phyloP scores from a whole-genome alignment of 64 coral and sea anemone genomes.

The Montipora capricornis region DNA sequence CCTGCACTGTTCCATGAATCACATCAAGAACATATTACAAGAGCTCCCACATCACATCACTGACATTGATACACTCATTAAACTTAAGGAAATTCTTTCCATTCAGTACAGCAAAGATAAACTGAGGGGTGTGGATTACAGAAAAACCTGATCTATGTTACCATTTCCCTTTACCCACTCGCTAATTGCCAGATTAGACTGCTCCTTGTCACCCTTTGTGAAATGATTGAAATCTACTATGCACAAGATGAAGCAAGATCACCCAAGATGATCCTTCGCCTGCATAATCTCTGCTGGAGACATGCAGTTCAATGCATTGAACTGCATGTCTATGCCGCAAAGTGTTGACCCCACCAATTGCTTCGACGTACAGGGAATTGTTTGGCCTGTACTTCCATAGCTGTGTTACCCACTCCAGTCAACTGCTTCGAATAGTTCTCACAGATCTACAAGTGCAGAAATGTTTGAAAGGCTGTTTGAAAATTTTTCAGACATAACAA shows the following conservation, averaged over 20 bases:
- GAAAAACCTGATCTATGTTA: neutral
- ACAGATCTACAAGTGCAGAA: constrained; percentile 61
- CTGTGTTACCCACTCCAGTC: constrained; percentile 49
- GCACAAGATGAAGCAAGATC: constrained; percentile 16
- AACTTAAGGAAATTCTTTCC: constrained; percentile 34
- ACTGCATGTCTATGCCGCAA: neutral
- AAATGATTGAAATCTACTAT: constrained; percentile 49
- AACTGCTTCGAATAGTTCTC: constrained; percentile 27
- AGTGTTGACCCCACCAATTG: constrained; percentile 51
- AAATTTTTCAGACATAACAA: constrained; percentile 62
- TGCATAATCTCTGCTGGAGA: constrained; percentile 61
- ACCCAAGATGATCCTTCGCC: constrained; percentile 14
- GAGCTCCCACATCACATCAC: neutral
- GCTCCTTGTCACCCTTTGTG: constrained; percentile 9
- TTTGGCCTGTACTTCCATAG: constrained; percentile 74
- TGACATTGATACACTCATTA: constrained; percentile 20
- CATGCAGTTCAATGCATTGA: constrained; percentile 35
- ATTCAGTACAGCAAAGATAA: neutral
- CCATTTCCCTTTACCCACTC: too few relatives aligned
- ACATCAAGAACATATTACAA: constrained; percentile 32
- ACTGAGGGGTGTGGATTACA: neutral
- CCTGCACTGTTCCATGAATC: constrained; percentile 31
- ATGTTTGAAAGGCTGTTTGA: constrained; percentile 67
- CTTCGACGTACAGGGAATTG: constrained; percentile 47
- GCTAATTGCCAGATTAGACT: neutral